phyloP scores from a whole-genome alignment of 2,113 vertebrate genomes.

The Clarias magur region DNA sequence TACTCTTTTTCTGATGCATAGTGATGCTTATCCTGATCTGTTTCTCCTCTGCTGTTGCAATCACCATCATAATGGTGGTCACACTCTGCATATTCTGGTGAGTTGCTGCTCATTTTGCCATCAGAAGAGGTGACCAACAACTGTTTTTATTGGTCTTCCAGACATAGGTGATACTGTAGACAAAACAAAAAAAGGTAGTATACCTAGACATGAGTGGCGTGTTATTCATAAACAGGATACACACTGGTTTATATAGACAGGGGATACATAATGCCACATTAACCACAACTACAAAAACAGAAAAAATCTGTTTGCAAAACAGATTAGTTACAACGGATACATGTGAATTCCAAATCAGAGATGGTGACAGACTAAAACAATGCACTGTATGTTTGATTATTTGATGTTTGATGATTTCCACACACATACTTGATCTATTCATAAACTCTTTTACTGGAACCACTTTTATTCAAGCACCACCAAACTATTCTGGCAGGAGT shows the following conservation, averaged over 20 bases:
- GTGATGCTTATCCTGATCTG: constrained; percentile 56
- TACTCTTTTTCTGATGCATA: constrained; percentile 49
- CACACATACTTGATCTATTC: background rate
- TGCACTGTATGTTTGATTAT: constrained; percentile 2
- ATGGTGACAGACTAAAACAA: background rate
- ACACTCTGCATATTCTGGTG: constrained; percentile 67
- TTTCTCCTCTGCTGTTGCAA: constrained; percentile 57
- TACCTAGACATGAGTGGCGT: constrained; percentile 51
- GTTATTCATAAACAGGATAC: constrained; percentile 74
- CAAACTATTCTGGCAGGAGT: background rate
- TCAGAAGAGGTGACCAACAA: constrained; percentile 31
- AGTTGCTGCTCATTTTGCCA: constrained; percentile 51
- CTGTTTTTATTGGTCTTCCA: constrained; percentile 4
- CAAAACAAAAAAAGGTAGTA: constrained; percentile 69
- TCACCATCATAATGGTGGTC: constrained; percentile 54
- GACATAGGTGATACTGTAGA: constrained; percentile 37
- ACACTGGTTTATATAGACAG: constrained; percentile 58
- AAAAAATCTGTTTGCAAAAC: constrained; percentile 1
- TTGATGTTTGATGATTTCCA: constrained; percentile 35
- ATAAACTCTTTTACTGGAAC: background rate
- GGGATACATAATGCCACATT: constrained; percentile 52
- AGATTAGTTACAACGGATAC: constrained; percentile 14
- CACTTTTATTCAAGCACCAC: background rate
- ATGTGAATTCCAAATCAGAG: constrained; percentile 39
- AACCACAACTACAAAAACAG: constrained; percentile 44